These are phyloP conservation scores for Trileptium ribeirensis DNA, from an alignment of 2,888 invertebrate genomes.

Conservation along the genomic window DNA sequence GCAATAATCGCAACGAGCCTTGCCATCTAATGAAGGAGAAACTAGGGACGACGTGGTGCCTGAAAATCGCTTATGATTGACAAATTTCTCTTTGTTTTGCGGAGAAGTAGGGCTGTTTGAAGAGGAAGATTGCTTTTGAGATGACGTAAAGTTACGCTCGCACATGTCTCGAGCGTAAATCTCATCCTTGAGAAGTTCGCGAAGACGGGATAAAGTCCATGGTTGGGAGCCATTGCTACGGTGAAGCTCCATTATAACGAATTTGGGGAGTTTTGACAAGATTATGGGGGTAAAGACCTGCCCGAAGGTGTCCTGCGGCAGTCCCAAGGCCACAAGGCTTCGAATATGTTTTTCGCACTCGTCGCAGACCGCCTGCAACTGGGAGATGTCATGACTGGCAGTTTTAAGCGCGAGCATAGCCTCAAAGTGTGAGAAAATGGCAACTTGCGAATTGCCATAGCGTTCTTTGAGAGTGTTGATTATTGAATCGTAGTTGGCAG, in stretches of 20 bases:
- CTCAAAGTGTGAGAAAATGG: neutral
- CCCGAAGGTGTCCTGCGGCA: neutral
- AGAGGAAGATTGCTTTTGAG: neutral
- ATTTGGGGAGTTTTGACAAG: conserved; percentile 7
- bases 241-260: conserved; percentile 2
- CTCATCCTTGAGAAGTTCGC: neutral
- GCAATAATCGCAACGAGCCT: neutral
- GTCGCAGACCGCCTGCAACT: neutral
- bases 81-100: neutral
- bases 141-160: neutral
- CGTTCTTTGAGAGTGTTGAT: neutral
- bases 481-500: neutral
- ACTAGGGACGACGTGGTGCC: neutral
- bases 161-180: conserved; percentile 5
- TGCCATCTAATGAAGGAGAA: neutral
- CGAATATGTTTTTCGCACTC: conserved; percentile 1
- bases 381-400: neutral
- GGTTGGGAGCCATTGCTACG: neutral
- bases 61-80: neutral
- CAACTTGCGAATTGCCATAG: neutral
- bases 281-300: neutral
- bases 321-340: neutral
- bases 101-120: neutral
- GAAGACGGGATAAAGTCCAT: neutral
- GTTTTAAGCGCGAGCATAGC: neutral